These are phyloP conservation scores for Potamarius usumacintae DNA, from an alignment of 2,113 vertebrate species.

Conservation along the genomic window DNA sequence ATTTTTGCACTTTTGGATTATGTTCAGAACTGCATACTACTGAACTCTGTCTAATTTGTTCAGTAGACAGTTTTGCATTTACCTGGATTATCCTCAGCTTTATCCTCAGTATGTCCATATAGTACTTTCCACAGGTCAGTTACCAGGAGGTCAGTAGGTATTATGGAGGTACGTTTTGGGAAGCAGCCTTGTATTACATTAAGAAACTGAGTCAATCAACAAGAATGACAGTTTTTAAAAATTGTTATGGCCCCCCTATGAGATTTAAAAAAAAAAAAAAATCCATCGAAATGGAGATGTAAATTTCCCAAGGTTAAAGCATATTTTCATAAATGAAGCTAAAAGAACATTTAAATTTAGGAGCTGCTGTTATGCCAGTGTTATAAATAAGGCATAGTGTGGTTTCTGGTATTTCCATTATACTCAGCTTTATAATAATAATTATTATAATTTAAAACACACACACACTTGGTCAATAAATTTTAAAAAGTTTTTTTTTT, in stretches of 20 bases:
- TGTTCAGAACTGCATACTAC: not conserved
- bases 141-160: not conserved
- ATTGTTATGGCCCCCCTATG: not conserved
- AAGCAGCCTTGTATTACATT: not conserved
- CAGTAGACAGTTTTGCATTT: not conserved
- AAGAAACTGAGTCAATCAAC: not conserved
- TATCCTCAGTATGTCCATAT: not conserved
- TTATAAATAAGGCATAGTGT: not conserved
- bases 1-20: not conserved
- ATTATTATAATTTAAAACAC: not conserved
- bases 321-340: not conserved
- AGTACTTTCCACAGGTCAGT: not conserved
- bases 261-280: not conserved
- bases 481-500: not conserved
- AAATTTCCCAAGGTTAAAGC: not conserved
- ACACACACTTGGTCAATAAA: not conserved
- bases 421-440: not conserved
- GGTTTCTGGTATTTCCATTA: not conserved
- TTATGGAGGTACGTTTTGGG: not conserved
- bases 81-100: not conserved
- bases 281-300: not conserved
- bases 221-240: not conserved
- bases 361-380: no score
- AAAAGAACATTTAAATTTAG: not conserved
- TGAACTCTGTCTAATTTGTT: not conserved